These are phyloP conservation scores for Rhinolophus sinicus DNA, from an alignment of 2,113 vertebrate species.

Conservation along the genomic window DNA sequence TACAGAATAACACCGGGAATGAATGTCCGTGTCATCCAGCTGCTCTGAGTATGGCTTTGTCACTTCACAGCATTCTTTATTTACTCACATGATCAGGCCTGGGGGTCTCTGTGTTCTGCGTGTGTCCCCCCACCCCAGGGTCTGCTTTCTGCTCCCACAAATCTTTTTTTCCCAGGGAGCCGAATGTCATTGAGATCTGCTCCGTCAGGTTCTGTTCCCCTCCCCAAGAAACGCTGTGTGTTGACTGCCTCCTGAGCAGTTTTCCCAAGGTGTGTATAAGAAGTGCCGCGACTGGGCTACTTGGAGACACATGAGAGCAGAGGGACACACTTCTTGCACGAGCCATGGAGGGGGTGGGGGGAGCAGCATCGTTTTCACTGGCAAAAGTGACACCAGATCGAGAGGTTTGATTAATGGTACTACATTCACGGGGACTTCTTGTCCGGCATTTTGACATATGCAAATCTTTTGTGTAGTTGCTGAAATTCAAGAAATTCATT, in stretches of 20 bases:
- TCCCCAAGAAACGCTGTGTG: background rate
- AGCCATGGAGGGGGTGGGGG: slow-evolving; percentile 66
- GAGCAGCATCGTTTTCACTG: slow-evolving; percentile 77
- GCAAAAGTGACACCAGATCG: slow-evolving; percentile 81
- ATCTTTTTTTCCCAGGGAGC: background rate
- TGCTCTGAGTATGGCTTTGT: slow-evolving; percentile 68
- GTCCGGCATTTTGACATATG: slow-evolving; percentile 82
- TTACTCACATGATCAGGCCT: slow-evolving; percentile 67
- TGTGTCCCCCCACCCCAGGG: background rate
- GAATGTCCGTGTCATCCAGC: slow-evolving; percentile 71
- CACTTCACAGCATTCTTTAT: slow-evolving; percentile 57
- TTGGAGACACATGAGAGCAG: slow-evolving; percentile 75
- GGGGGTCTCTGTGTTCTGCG: slow-evolving; percentile 52
- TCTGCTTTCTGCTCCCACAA: background rate
- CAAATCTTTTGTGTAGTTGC: slow-evolving; percentile 83
- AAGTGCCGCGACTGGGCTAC: slow-evolving; percentile 76
- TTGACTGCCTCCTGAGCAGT: slow-evolving; percentile 52
- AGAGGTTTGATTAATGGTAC: slow-evolving; percentile 80
- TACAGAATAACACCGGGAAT: slow-evolving; percentile 56
- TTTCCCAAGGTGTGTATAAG: slow-evolving; percentile 54
- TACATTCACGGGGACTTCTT: slow-evolving; percentile 72
- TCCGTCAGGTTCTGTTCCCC: fast-evolving
- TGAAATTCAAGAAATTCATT: slow-evolving; percentile 80
- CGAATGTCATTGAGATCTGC: slow-evolving; percentile 31
- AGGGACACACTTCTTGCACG: slow-evolving; percentile 77